Evolutionary conservation across 1,140 invertebrate species (phyloP), one percentile per base, ranked within the genome.

Genomic region (Ceratina japonica): DNA sequence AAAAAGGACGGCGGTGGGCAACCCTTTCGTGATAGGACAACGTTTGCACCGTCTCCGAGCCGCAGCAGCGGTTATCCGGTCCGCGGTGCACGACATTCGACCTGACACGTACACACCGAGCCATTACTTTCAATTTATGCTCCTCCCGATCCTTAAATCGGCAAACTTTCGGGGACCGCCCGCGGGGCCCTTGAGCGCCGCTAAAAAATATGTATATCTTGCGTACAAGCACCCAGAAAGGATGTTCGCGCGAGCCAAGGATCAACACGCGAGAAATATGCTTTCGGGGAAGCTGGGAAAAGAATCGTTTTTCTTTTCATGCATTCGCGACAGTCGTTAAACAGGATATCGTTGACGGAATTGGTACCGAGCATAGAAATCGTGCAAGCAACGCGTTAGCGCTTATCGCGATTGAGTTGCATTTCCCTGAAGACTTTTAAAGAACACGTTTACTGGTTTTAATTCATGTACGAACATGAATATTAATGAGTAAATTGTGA

Each of bases 61-160:
- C 62, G 79, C 54, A 70, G 70, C 74, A 68, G 82, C 83, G 79
- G 79, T 85, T 83, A 80, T 76, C 61, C 59, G 62, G 54, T 59
- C n/a, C 59, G 37, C 65, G 81, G 71, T 83, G 52, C 74, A 79
- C 76, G 83, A 82, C 86, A 83, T 84, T 80, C 86, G 83, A 85
- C 72, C 79, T 85, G 78, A 85, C 75, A 81, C 83, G 83, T 79
- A 84, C 70, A 86, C 80, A 63, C 69, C 75, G 69, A 68, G 72
- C 89, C 89, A 91, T 91, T 91, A 90, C 88, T 91, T 91, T 91
- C 90, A 91, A 91, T 92, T 92, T 91, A 91, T 91, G 90, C 87
- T 83, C 82, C 85, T 80, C 75, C 75, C 76, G 86, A 87, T 85
- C 80, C 85, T 83, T 82, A 87, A 88, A 90, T 90, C 87, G 82